phyloP scores from a whole-genome alignment of 1,140 invertebrate genomes.

The Heliconius hewitsoni region DNA sequence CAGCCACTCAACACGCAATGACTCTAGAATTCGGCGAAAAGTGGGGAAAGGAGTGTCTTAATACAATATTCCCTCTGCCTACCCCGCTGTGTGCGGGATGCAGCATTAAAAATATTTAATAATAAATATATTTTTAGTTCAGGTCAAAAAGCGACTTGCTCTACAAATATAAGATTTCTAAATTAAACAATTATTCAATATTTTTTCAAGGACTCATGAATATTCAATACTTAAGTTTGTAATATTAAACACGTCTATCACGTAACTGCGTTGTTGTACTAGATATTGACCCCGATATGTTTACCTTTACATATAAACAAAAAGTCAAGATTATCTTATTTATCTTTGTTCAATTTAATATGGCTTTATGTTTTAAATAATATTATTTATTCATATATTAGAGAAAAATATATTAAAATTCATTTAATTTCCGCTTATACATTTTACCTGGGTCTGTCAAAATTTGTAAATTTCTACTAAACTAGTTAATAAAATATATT shows the following conservation, averaged over 20 bases:
- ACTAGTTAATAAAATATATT: no score
- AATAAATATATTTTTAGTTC: background rate
- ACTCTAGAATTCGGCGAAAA: no score
- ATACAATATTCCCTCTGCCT: no score
- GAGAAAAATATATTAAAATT: no score
- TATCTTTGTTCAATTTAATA: background rate
- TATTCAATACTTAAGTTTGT: background rate
- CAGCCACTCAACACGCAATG: no score
- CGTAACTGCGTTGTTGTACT: constrained; percentile 9
- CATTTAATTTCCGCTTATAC: no score
- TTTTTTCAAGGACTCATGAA: background rate
- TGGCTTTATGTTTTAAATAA: background rate
- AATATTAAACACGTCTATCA: background rate
- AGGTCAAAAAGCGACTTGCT: background rate
- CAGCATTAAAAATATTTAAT: no score
- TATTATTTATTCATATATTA: no score
- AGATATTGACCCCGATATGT: constrained; percentile 2
- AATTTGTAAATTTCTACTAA: no score
- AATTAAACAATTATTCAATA: constrained; percentile 1
- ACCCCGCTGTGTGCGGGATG: no score
- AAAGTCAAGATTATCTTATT: background rate
- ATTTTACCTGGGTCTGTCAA: no score
- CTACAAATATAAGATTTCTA: background rate
- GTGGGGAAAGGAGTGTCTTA: no score
- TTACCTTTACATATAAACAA: background rate